Evolutionary conservation across 2,888 invertebrate genomes (phyloP).

Genomic region (Blera fallax): DNA sequence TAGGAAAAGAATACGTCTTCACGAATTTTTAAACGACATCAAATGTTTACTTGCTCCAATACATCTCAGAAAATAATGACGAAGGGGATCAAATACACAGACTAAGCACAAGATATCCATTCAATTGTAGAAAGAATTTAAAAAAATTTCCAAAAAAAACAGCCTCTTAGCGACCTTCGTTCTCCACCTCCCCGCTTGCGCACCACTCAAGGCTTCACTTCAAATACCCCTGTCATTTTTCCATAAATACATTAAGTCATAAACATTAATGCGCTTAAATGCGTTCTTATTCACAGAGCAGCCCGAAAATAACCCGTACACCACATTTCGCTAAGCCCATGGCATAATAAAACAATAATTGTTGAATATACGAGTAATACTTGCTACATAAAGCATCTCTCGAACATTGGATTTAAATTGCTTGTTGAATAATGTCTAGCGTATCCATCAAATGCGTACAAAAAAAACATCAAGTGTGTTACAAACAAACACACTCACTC

Average conservation of each 20-base stretch:
- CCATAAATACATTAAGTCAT: conserved; percentile 55
- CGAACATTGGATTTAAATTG: conserved; percentile 28
- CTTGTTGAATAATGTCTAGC: conserved; percentile 30
- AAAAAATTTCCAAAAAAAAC: background rate
- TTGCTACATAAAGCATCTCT: conserved; percentile 32
- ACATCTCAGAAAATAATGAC: too few species aligned
- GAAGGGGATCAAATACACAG: too few species aligned
- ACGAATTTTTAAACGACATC: too few species aligned
- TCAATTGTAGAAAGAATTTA: too few species aligned
- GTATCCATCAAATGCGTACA: conserved; percentile 37
- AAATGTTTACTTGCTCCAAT: too few species aligned
- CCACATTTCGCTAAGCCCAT: conserved; percentile 22
- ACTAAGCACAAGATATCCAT: too few species aligned
- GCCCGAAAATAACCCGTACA: conserved; percentile 15
- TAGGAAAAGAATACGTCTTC: too few species aligned
- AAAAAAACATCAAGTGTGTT: conserved; percentile 42
- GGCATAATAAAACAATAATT: conserved; percentile 47
- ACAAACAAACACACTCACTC: conserved; percentile 23
- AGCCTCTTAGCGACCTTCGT: background rate
- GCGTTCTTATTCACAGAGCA: conserved; percentile 22
- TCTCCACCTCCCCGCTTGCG: background rate
- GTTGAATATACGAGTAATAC: conserved; percentile 18
- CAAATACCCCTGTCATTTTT: conserved; percentile 35
- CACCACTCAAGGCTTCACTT: conserved; percentile 28
- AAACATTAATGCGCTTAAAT: conserved; percentile 49